Percentiles rank a stretch among this genome's conserved stretches.
Conservation (phyloP, 2,888 invertebrate genomes). For the Megamerina dolium region DNA sequence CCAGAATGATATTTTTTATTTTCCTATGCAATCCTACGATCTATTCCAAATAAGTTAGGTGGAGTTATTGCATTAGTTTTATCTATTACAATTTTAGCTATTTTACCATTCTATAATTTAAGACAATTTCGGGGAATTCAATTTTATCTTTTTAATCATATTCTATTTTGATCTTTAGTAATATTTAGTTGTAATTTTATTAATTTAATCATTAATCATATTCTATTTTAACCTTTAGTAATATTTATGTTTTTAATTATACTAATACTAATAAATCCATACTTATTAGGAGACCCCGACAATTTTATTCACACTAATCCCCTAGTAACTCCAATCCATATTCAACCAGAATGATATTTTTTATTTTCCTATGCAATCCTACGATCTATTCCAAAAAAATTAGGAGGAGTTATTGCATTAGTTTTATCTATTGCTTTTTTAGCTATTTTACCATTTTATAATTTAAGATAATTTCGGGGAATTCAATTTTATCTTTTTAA, state of each 20-base stretch:
- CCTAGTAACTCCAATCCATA: constrained; percentile 61
- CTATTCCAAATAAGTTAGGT: constrained; percentile 73
- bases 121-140: constrained; percentile 56
- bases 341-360: constrained; percentile 82
- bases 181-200: constrained; percentile 54
- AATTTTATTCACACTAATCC: constrained; percentile 59
- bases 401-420: constrained; percentile 59
- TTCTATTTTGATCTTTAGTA: constrained; percentile 57
- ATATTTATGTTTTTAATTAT: constrained; percentile 53
- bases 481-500: constrained; percentile 58
- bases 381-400: constrained; percentile 73
- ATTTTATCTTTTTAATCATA: constrained; percentile 59
- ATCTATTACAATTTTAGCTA: constrained; percentile 63
- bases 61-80: constrained; percentile 54
- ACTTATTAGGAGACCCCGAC: constrained; percentile 63
- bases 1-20: constrained; percentile 82
- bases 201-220: too few species aligned
- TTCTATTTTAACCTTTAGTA: too few species aligned
- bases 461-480: constrained; percentile 55
- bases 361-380: constrained; percentile 76
- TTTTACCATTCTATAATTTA: constrained; percentile 55
- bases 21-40: constrained; percentile 74
- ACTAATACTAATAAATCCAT: constrained; percentile 55
- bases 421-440: constrained; percentile 61
- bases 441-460: constrained; percentile 56